Base-by-base conservation (phyloP, 2,888 invertebrate species). In the Teleogryllus oceanicus region DNA sequence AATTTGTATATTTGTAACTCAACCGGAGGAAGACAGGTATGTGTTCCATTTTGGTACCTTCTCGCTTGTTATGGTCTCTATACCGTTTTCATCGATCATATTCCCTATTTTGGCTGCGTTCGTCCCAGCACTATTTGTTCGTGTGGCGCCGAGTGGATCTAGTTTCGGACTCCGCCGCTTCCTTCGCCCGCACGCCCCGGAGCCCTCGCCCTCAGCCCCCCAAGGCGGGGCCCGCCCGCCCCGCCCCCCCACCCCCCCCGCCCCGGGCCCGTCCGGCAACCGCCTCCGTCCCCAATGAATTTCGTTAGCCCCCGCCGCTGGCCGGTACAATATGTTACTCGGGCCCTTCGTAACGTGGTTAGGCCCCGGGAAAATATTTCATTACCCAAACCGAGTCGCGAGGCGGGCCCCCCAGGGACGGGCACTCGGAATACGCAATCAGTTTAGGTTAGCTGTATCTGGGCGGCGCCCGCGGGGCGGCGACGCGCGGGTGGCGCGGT, bases 281-380 rank as follows among this genome's bases (percentile, higher is more conserved):
- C 37, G 37, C 37, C 37, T 37, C 37, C 37, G 37, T 37, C 37
- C 76, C 80, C 78, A 81, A 81, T 80, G 80, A 80, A 81, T 81
- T 78, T 80, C 78, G 80, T 80, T 81, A 80, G 78, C 37, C 50
- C 24, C 74, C 74, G 77, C 21, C 37, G 37, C 37, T 37, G 37
- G 37, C 37, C 20, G 49, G 76, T 76, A 80, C 81, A 80, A 78
- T 81, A 81, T 80, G 81, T 74, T 74, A 49, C 79, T 77, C 79
- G 77, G 50, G 78, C 79, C 78, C 49, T 79, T 78, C 75, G 49
- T 81, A 81, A 81, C 79, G 50, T 79, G 76, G 80, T 81, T 81
- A 81, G 49, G 50, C 74, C 75, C 37, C 79, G 78, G 77, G 80
- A 79, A 81, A 81, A 79, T 81, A 81, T 81, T 81, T 81, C 79